phyloP scores from a whole-genome alignment of 2,113 vertebrate genomes.

The Xiphophorus maculatus region DNA sequence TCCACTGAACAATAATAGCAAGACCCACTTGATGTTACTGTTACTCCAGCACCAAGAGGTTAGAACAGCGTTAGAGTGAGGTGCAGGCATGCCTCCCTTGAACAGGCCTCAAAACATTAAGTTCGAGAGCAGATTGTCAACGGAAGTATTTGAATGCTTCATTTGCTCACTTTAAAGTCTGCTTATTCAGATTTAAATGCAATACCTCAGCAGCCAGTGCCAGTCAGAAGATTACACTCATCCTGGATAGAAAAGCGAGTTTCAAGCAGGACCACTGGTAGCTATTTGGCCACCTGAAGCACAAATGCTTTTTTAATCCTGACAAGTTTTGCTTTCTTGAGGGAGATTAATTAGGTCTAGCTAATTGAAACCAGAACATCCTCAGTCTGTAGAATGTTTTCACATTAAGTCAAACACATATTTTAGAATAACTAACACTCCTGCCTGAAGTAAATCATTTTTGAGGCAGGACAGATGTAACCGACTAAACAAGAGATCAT shows the following conservation, averaged over 20 bases:
- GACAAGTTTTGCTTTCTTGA: no score
- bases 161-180: conserved; percentile 56
- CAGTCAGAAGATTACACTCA: not conserved
- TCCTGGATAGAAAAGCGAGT: not conserved
- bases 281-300: no score
- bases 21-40: conserved; percentile 70
- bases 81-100: conserved; percentile 21
- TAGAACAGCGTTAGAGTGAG: conserved; percentile 14
- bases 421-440: no score
- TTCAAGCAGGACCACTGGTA: no score
- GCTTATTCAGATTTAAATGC: conserved; percentile 40
- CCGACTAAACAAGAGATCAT: no score
- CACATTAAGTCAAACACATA: no score
- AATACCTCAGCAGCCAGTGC: conserved; percentile 12
- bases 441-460: no score
- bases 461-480: no score
- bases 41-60: conserved; percentile 37
- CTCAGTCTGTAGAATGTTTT: no score
- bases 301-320: no score
- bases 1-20: conserved; percentile 74
- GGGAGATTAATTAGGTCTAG: no score
- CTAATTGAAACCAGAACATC: no score
- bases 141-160: conserved; percentile 31
- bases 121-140: conserved; percentile 37
- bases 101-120: conserved; percentile 41